Conservation (phyloP, 2,797 vertebrate genomes). For the Sebastes steindachneri region DNA sequence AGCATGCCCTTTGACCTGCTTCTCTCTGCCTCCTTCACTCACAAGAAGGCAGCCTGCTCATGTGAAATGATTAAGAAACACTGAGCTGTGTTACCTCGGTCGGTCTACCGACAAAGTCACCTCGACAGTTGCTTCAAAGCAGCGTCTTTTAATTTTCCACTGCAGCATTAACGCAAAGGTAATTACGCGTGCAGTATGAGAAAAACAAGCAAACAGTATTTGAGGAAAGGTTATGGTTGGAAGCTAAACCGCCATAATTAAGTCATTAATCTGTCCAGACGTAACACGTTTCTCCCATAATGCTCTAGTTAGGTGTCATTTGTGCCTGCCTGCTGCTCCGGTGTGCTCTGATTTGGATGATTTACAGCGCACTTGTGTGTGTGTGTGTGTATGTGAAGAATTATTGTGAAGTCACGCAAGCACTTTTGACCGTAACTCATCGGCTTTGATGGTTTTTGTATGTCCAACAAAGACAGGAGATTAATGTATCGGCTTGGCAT, state of each 20-base stretch:
- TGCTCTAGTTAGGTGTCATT: slow-evolving; percentile 78
- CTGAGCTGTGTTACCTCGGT: neutral
- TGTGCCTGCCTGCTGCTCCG: slow-evolving; percentile 59
- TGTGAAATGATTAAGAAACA: slow-evolving; percentile 42
- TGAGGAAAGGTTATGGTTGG: slow-evolving; percentile 82
- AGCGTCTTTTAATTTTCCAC: slow-evolving; percentile 57
- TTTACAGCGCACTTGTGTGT: slow-evolving; percentile 23
- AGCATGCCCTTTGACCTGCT: slow-evolving; percentile 19
- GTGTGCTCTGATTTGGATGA: slow-evolving; percentile 46
- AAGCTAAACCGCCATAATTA: slow-evolving; percentile 86
- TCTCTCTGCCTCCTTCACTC: slow-evolving; percentile 8
- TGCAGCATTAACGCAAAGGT: slow-evolving; percentile 53
- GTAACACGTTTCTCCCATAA: slow-evolving; percentile 81
- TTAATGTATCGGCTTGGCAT: slow-evolving; percentile 18
- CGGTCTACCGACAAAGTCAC: slow-evolving; percentile 50
- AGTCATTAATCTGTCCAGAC: slow-evolving; percentile 83
- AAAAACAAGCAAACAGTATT: slow-evolving; percentile 63
- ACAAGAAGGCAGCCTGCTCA: neutral
- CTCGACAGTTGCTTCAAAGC: slow-evolving; percentile 10
- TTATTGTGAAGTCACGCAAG: slow-evolving; percentile 16
- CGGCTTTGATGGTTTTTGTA: slow-evolving; percentile 41
- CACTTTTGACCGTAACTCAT: slow-evolving; percentile 39
- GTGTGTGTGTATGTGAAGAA: slow-evolving; percentile 17
- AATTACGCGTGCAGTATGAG: slow-evolving; percentile 64
- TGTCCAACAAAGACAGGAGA: slow-evolving; percentile 28